Evolutionary conservation across 2,888 invertebrate species (phyloP), one percentile per base, ranked within the genome.

Genomic region (Morinoia aosen): DNA sequence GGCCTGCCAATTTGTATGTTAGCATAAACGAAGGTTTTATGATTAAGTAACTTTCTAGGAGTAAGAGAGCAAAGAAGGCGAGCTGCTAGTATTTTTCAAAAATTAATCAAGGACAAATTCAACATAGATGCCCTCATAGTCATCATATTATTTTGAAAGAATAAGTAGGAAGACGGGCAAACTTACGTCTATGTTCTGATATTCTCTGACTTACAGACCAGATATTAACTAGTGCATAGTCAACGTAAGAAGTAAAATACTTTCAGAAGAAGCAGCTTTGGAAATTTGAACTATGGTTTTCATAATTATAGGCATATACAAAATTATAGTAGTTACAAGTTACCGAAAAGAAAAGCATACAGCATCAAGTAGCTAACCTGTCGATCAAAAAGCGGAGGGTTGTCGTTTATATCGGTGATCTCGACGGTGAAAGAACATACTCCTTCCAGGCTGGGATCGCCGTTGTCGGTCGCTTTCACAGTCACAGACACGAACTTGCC

Each of bases 361-460:
- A 33, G 19, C 25, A 33, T 1, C 19, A 76, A 7, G 76, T 76
- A 76, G 33, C 93, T 16, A 93, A 99, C 99, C 98, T 99, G 99
- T 98, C 99, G 98, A 97, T 99, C 99, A 97, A 99, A 99, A 95
- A 99, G 97, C 16, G 99, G 99, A 14, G 99, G 99, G 95, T 99
- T 99, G 97, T 99, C 99, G 97, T 99, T 99, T 93, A 99, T 99
- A 97, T 99, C 99, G 1, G 99, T 99, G 95, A 99, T 99, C 98
- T 99, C 99, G 94, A 99, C 99, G 39, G 99, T 99, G 97, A 99
- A 99, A 14, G 99, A 99, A 97, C 99, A 99, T 97, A 99, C 99
- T 58, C 99, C 99, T 97, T 99, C 99, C 97, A 99, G 97, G 0
- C 99, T 99, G 0, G 99, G 99, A 97, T 99, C 99, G n/a, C 99